Conservation (phyloP, 1,140 invertebrate species). For the Sitodiplosis mosellana region DNA sequence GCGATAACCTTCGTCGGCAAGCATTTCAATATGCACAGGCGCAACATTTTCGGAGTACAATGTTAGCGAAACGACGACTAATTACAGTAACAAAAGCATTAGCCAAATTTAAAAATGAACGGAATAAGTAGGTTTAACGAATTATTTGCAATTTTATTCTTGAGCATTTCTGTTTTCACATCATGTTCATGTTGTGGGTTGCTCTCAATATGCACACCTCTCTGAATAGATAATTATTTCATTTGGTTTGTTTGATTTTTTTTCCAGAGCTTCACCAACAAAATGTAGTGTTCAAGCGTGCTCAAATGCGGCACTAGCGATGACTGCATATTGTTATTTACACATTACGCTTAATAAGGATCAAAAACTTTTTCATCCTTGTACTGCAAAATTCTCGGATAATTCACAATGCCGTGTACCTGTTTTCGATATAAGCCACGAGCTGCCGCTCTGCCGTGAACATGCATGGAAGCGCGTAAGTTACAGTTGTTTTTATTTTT, state of each 20-base stretch:
- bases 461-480: slow-evolving; percentile 54
- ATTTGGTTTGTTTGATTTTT: neutral
- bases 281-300: slow-evolving; percentile 13
- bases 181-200: neutral
- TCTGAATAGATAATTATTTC: neutral
- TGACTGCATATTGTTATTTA: slow-evolving; percentile 64
- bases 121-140: slow-evolving; percentile 15
- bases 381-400: slow-evolving; percentile 72
- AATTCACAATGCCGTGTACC: slow-evolving; percentile 76
- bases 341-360: slow-evolving; percentile 78
- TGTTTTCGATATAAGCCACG: slow-evolving; percentile 67
- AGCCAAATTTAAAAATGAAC: slow-evolving; percentile 14
- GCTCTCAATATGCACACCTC: neutral
- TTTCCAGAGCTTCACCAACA: slow-evolving; percentile 6
- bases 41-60: slow-evolving; percentile 10
- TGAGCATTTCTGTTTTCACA: neutral
- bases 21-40: slow-evolving; percentile 12
- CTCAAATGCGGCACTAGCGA: slow-evolving; percentile 29
- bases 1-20: slow-evolving; percentile 14
- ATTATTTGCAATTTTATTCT: neutral
- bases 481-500: slow-evolving; percentile 3
- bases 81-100: slow-evolving; percentile 14
- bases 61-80: slow-evolving; percentile 13
- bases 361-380: slow-evolving; percentile 74
- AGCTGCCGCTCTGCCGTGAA: slow-evolving; percentile 63